Evolutionary conservation across 2,888 invertebrate genomes (phyloP).

Genomic region (Hetaerina titia): DNA sequence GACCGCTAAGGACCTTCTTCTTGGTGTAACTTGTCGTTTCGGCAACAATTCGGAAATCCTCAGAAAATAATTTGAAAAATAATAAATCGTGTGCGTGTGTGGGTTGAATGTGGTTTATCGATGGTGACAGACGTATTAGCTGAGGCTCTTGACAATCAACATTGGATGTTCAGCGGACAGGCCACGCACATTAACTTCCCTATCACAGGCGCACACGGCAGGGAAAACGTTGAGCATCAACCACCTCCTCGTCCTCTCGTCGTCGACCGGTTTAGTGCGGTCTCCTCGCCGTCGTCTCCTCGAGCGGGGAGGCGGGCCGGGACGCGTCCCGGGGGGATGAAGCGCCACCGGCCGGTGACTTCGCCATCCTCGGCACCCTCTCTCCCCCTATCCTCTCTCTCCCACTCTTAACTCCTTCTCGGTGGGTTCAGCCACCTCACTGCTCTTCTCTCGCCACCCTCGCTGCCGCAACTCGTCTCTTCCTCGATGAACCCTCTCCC

Average conservation of each 20-base stretch:
- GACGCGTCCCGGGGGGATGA: background rate
- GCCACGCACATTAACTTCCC: background rate
- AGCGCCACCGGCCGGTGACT: background rate
- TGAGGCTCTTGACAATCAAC: background rate
- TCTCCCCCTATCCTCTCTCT: background rate
- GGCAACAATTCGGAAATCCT: background rate
- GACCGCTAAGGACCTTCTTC: background rate
- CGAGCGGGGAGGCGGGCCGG: background rate
- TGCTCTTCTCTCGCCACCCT: too few relatives aligned
- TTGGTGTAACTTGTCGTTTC: background rate
- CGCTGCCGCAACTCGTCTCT: background rate
- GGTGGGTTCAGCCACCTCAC: background rate
- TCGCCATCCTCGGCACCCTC: background rate
- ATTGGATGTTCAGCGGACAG: background rate
- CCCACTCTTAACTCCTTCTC: background rate
- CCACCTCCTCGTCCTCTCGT: background rate
- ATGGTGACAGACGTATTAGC: background rate
- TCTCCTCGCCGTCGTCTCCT: background rate
- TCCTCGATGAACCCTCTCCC: background rate
- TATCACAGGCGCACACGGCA: background rate
- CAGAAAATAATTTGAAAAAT: background rate
- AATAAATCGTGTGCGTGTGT: background rate
- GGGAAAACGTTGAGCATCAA: background rate
- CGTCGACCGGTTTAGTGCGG: background rate
- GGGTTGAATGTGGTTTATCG: background rate